Evolutionary conservation across 2,888 invertebrate genomes (phyloP).

Genomic region (Brachylomia viminalis): DNA sequence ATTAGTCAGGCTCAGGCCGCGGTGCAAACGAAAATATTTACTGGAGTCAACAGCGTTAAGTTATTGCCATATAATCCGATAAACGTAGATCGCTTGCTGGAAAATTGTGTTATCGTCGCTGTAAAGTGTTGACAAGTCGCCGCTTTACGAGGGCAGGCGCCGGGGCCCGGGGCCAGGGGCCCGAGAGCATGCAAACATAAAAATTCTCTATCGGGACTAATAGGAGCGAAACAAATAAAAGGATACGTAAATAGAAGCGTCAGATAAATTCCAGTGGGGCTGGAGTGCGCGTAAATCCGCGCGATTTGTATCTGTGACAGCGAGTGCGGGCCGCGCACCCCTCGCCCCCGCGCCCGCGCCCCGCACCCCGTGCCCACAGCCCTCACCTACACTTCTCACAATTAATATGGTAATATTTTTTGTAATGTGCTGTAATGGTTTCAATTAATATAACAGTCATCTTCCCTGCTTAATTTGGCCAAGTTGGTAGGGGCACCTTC

Average conservation of each 20-base stretch:
- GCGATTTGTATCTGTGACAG: conserved; percentile 91
- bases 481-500: not conserved
- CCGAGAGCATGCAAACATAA: conserved; percentile 89
- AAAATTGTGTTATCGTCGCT: conserved; percentile 88
- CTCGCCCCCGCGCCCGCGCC: conserved; percentile 44
- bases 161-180: conserved; percentile 73
- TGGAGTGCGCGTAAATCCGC: conserved; percentile 90
- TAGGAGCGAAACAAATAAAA: conserved; percentile 90
- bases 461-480: not conserved
- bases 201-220: conserved; percentile 91
- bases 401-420: conserved; percentile 79
- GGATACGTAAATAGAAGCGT: conserved; percentile 90
- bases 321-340: conserved; percentile 76
- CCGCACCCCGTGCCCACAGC: conserved; percentile 42
- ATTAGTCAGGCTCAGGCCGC: conserved; percentile 84
- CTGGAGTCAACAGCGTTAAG: conserved; percentile 80
- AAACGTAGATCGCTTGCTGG: conserved; percentile 84
- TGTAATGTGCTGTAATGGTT: conserved; percentile 56
- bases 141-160: conserved; percentile 88
- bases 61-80: conserved; percentile 89
- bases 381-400: conserved; percentile 77
- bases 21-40: conserved; percentile 86
- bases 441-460: conserved; percentile 42
- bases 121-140: conserved; percentile 88
- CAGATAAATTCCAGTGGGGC: conserved; percentile 90